Evolutionary conservation across 1,140 invertebrate genomes (phyloP).

Genomic region (Drosophila malerkotliana): DNA sequence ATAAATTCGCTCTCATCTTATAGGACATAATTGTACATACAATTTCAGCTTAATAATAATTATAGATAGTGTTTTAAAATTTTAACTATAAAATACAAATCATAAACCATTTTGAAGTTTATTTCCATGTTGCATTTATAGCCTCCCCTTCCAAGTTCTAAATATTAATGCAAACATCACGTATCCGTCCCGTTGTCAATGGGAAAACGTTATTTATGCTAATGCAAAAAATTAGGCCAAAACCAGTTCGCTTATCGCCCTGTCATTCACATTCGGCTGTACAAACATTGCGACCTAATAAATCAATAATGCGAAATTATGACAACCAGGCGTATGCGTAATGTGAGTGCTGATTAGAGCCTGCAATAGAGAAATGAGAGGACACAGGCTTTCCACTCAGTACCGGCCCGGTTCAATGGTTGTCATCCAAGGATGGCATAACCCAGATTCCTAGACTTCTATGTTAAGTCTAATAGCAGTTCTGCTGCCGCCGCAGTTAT

Average conservation of each 20-base stretch:
- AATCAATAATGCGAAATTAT: conserved; percentile 66
- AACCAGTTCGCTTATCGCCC: conserved; percentile 47
- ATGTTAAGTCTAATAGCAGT: conserved; percentile 69
- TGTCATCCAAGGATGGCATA: conserved; percentile 11
- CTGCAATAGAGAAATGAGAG: not conserved
- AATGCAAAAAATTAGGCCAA: conserved; percentile 58
- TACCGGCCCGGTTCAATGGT: conserved; percentile 30
- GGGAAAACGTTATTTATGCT: conserved; percentile 54
- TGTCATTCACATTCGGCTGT: conserved; percentile 43
- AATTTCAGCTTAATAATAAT: too few relatives aligned
- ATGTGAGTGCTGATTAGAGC: conserved; percentile 56
- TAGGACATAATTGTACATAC: too few relatives aligned
- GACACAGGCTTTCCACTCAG: conserved; percentile 1
- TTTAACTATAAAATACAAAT: too few relatives aligned
- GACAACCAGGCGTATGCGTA: conserved; percentile 60
- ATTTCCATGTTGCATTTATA: not conserved
- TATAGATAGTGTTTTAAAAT: too few relatives aligned
- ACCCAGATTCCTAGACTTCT: conserved; percentile 20
- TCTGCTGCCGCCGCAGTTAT: conserved; percentile 59
- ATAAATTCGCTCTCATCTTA: too few relatives aligned
- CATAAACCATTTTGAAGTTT: not conserved
- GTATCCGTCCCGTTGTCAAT: conserved; percentile 16
- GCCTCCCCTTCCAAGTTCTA: not conserved
- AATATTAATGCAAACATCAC: not conserved
- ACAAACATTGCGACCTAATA: conserved; percentile 52